A percentile compares a stretch with the other conserved stretches of the same genome.
These are phyloP conservation scores for Yponomeuta cagnagella DNA, from an alignment of 2,888 invertebrate species.

Conservation along the genomic window DNA sequence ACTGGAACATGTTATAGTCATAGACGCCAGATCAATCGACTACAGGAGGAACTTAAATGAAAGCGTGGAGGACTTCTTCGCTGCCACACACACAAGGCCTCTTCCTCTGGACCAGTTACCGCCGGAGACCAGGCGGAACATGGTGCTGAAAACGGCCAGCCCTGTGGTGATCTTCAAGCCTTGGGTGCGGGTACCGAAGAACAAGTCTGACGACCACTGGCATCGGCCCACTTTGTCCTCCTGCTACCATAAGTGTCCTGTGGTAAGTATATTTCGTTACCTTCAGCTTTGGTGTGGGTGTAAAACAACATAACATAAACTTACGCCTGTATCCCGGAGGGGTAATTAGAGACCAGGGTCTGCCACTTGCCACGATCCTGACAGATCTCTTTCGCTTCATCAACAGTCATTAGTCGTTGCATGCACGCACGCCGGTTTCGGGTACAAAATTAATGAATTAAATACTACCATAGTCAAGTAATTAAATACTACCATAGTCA, in stretches of 20 bases:
- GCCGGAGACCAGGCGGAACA: slow-evolving; percentile 20
- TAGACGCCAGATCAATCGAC: slow-evolving; percentile 39
- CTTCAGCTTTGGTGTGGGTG: too few species aligned
- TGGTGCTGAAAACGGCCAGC: slow-evolving; percentile 28
- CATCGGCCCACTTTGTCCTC: slow-evolving; percentile 45
- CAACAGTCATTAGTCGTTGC: too few species aligned
- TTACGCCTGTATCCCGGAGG: too few species aligned
- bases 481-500: too few species aligned
- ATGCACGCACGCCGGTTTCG: too few species aligned
- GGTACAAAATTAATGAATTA: too few species aligned
- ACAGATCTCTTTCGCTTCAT: too few species aligned
- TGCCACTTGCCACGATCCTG: too few species aligned
- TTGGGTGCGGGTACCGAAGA: slow-evolving; percentile 39
- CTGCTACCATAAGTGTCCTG: slow-evolving; percentile 58
- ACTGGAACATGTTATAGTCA: slow-evolving; percentile 34
- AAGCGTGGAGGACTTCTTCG: slow-evolving; percentile 52
- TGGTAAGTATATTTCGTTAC: slow-evolving; percentile 31
- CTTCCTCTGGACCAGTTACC: slow-evolving; percentile 38
- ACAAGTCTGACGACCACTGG: slow-evolving; percentile 35
- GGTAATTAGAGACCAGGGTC: too few species aligned
- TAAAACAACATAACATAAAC: too few species aligned
- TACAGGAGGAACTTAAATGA: slow-evolving; percentile 40
- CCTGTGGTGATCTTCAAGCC: slow-evolving; percentile 49
- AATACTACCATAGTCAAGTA: too few species aligned
- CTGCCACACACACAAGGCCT: slow-evolving; percentile 48